A percentile compares a stretch with the other conserved stretches of the same genome.
phyloP scores from a whole-genome alignment of 1,140 invertebrate species.

The Drosophila eugracilis region DNA sequence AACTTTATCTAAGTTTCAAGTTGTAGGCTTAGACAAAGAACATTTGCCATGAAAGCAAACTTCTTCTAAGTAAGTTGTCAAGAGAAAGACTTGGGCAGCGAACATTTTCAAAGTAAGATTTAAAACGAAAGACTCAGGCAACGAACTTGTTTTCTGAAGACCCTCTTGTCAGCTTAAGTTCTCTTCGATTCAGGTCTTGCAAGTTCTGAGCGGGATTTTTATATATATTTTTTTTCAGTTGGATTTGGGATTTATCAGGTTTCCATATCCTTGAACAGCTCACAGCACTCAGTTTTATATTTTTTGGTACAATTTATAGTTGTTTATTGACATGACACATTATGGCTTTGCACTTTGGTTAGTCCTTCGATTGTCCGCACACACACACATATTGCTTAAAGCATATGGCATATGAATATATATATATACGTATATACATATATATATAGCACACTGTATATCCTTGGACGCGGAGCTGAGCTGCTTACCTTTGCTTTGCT shows the following conservation, averaged over 20 bases:
- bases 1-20: constrained; percentile 20
- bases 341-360: constrained; percentile 20
- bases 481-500: constrained; percentile 73
- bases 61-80: constrained; percentile 1
- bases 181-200: constrained; percentile 29
- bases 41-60: too few relatives aligned
- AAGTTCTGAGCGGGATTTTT: constrained; percentile 9
- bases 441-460: constrained; percentile 51
- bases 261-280: constrained; percentile 45
- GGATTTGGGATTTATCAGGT: constrained; percentile 7
- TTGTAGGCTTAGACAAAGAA: constrained; percentile 57
- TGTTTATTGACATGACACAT: constrained; percentile 21
- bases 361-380: constrained; percentile 49
- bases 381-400: constrained; percentile 7
- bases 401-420: constrained; percentile 12
- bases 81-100: constrained; percentile 48
- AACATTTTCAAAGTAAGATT: constrained; percentile 20
- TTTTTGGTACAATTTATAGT: constrained; percentile 4
- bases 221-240: constrained; percentile 13
- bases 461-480: constrained; percentile 52
- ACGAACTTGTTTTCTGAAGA: constrained; percentile 33
- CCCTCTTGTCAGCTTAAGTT: constrained; percentile 10
- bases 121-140: constrained; percentile 50
- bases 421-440: too few relatives aligned
- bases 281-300: constrained; percentile 45